Percentiles rank a stretch among this genome's conserved stretches.
These are phyloP conservation scores for Apistogramma diplotaenia DNA, from an alignment of 2,113 vertebrate species.

Conservation along the genomic window DNA sequence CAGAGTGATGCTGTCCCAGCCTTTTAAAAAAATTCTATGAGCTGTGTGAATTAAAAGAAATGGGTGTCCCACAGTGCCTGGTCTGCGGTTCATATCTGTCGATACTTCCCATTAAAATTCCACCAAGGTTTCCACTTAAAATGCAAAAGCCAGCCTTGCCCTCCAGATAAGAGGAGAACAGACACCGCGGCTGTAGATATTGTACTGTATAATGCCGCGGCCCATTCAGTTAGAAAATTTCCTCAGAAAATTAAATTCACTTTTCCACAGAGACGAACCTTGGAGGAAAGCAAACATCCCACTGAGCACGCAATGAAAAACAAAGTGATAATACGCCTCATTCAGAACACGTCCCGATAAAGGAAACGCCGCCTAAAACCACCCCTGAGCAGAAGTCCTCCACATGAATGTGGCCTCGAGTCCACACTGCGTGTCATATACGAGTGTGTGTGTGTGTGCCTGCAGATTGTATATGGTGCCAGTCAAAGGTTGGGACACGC, in stretches of 20 bases:
- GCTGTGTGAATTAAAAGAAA: constrained; percentile 61
- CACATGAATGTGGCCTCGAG: not conserved
- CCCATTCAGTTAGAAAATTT: constrained; percentile 35
- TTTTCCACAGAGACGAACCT: constrained; percentile 31
- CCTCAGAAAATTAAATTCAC: constrained; percentile 35
- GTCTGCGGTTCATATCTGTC: constrained; percentile 59
- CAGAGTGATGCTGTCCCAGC: constrained; percentile 21
- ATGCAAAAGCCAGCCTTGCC: constrained; percentile 64
- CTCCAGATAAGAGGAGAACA: constrained; percentile 63
- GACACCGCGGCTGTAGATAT: constrained; percentile 54
- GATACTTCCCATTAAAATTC: constrained; percentile 73
- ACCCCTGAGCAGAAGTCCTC: not conserved
- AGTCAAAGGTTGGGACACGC: too few species aligned
- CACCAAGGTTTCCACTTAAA: constrained; percentile 65
- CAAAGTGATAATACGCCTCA: constrained; percentile 23
- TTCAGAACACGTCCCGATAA: constrained; percentile 23
- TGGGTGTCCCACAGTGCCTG: constrained; percentile 22
- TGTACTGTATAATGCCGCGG: constrained; percentile 49
- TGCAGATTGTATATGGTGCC: not conserved
- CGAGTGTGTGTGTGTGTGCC: not conserved
- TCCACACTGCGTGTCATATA: not conserved
- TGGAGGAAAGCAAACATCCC: constrained; percentile 47
- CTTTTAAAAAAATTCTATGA: constrained; percentile 16
- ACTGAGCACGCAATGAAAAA: constrained; percentile 12
- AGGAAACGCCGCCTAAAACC: constrained; percentile 25